Conservation (phyloP, 2,888 invertebrate species). For the Unio delphinus region DNA sequence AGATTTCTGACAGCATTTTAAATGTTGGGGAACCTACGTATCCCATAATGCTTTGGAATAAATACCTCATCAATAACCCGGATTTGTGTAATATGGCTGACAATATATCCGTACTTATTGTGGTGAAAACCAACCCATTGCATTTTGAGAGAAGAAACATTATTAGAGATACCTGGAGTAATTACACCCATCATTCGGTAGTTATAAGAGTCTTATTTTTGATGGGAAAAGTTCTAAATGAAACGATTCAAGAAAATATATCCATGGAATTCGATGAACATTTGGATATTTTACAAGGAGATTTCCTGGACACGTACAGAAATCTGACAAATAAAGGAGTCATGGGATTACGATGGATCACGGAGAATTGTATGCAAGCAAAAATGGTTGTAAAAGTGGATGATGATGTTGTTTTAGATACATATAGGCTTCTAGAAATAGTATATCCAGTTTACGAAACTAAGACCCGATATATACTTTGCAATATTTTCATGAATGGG, state of each 20-base stretch:
- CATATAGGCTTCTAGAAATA: background rate
- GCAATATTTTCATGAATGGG: background rate
- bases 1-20: no score
- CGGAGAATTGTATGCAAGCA: conserved; percentile 2
- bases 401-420: background rate
- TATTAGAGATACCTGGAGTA: background rate
- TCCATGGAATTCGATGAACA: background rate
- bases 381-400: conserved; percentile 1
- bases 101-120: background rate
- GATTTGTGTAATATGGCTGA: background rate
- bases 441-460: background rate
- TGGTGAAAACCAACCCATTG: background rate
- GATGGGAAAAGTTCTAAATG: background rate
- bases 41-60: background rate
- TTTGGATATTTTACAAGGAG: conserved; percentile 3
- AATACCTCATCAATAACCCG: conserved; percentile 2
- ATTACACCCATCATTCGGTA: background rate
- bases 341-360: conserved; percentile 4
- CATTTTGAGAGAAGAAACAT: background rate
- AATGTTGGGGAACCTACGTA: background rate
- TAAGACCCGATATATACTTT: conserved; percentile 1
- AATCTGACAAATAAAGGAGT: conserved; percentile 7
- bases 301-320: conserved; percentile 3
- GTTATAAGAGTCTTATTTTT: background rate
- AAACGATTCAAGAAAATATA: background rate